Evolutionary conservation across 2,888 invertebrate genomes (phyloP), one percentile per base, ranked within the genome.

Genomic region (Psylliodes chrysocephalus): DNA sequence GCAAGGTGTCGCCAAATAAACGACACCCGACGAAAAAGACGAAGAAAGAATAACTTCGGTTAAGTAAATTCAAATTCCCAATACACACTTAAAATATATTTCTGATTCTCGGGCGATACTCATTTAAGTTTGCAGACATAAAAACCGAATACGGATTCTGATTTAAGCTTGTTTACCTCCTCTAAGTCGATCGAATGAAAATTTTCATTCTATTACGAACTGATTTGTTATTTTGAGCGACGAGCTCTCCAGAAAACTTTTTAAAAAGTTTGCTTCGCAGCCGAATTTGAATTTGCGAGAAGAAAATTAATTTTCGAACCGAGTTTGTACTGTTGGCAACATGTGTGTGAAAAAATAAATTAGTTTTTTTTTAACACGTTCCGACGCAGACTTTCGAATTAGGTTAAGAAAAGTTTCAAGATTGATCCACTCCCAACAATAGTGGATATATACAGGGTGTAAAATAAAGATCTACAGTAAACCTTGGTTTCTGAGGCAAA

Each of bases 101-200:
- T 57, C 52, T 56, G 60, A 64, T 63, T 52, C 56, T 60, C 46
- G 40, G n/a, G 57, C 63, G 33, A 66, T 67, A 57, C 61, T 64
- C 59, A 67, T 67, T 67, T 61, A 67, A 67, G 61, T 67, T 64
- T 51, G 28, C 61, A 64, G 62, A 62, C 47, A 55, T 46, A 54
- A 46, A 47, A 60, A 46, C 12, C 15, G 10, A 35, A 38, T 7
- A 15, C 35, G 46, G 56, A 53, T 62, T 59, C 35, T 44, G 42
- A 65, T 65, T 65, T 57, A 42, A 40, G 53, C 59, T 65, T 62
- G 61, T 65, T 62, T 65, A 65, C 59, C 30, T 53, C 42, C 44
- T 8, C 33, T 40, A 40, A 60, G 12, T 46, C 47, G 33, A 33
- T 55, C 28, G 38, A 40, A 47, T 61, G 54, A 40, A 47, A 46